Evolutionary conservation across 1,140 invertebrate species (phyloP), one percentile per base, ranked within the genome.

Genomic region (Hetaerina americana): DNA sequence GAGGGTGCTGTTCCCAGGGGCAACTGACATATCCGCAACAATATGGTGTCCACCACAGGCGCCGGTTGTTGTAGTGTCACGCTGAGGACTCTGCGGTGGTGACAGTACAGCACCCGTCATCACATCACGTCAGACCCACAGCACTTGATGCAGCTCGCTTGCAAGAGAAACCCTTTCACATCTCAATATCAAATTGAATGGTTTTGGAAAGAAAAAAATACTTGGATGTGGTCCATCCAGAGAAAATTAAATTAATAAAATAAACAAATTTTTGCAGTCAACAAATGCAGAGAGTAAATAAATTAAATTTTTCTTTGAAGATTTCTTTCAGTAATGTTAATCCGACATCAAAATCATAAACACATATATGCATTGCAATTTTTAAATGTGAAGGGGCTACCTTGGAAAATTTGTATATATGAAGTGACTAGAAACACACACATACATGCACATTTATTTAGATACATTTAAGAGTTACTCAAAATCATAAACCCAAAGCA

Each of bases 11-110:
- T 81, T 84, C 72, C 82, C 84, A 72, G 81, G 83, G 70, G 80
- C 82, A 18, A 83, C 80, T 2, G 82, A 83, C 80, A 84, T 83
- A 73, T 85, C 83, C 66, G 82, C 82, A 66, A 81, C 80, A 79
- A 84, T 82, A 70, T 80, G 81, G 75, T 78, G 40, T n/a, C 40
- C 40, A 57, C 40, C 10, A n/a, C 40, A 57, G 15, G 40, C 40
- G 22, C 40, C 40, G 1, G 40, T 57, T 12, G 40, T 57, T 18
- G 40, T 57, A 18, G 40, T 82, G 72, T 85, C 83, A 27, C 82
- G 75, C 73, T 83, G 81, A 27, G 81, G 82, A 75, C 82, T 80
- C 83, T 85, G 73, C 6, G 78, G 80, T 66, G 24, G 66, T 26
- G 27, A 66, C 24, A n/a, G 15, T n/a, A 2, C 15, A 66, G 5